Percentiles rank a stretch among this genome's conserved stretches.
Conservation (phyloP, 1,140 invertebrate genomes). For the Drosophila repletoides region DNA sequence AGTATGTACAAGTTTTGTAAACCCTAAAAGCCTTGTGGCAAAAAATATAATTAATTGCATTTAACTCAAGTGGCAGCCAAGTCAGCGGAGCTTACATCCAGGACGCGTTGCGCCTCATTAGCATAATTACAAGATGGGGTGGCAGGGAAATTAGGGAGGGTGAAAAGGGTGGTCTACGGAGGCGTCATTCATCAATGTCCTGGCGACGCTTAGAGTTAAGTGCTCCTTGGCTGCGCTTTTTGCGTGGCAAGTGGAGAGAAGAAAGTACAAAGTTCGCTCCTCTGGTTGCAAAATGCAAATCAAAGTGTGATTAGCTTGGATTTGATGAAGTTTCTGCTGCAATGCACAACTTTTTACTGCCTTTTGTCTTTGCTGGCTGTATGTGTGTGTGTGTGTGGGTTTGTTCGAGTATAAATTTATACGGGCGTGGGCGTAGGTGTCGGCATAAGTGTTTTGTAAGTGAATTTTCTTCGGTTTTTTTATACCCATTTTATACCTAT, state of each 20-base stretch:
- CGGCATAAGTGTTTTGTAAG: conserved; percentile 71
- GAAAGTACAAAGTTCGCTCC: conserved; percentile 45
- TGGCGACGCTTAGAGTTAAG: conserved; percentile 66
- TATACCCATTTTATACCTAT: no score
- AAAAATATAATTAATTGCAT: conserved; percentile 79
- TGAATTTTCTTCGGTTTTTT: conserved; percentile 57
- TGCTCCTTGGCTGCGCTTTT: conserved; percentile 67
- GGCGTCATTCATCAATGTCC: conserved; percentile 74
- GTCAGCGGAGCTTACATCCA: conserved; percentile 64
- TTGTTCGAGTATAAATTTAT: neutral
- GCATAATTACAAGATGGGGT: conserved; percentile 71
- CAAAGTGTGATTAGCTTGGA: conserved; percentile 79
- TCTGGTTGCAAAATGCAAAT: conserved; percentile 71
- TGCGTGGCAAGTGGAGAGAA: conserved; percentile 25
- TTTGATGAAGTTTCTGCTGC: conserved; percentile 76
- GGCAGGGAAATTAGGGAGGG: neutral
- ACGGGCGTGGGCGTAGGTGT: conserved; percentile 56
- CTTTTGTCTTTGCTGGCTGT: neutral
- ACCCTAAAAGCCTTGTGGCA: conserved; percentile 36
- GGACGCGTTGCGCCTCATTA: conserved; percentile 63
- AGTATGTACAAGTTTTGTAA: conserved; percentile 20
- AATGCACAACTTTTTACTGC: conserved; percentile 67
- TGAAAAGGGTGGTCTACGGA: neutral
- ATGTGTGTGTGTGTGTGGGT: conserved; percentile 15
- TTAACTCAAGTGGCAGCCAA: conserved; percentile 63